Base-by-base conservation (phyloP, 2,113 vertebrate species). In the Toxostoma redivivum region DNA sequence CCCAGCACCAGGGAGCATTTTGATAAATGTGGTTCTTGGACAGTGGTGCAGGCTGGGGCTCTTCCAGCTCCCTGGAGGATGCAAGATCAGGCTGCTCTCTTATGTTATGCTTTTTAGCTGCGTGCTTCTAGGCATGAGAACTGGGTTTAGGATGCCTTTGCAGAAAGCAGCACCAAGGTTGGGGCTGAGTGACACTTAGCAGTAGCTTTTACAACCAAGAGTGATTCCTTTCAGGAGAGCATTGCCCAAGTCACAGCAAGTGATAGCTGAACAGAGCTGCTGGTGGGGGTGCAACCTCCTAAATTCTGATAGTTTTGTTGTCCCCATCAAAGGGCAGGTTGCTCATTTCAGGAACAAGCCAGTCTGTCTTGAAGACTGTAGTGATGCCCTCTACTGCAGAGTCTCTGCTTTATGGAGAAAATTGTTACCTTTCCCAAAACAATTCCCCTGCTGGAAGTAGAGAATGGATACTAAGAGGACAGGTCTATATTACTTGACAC, bases 1-100 rank as follows among this genome's bases (percentile, higher is more conserved):
- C 87, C 78, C 33, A 77, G 74, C 38, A 42, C 42, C 81, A 91
- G 86, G 33, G 28, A 2, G 0, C 24, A 7, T 54, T 85, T 88
- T 80, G 78, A 85, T 90, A 48, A 90, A 91, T 66, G 60, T 37
- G 40, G 18, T 94, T 77, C 56, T 83, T 82, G 62, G 58, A 35
- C 81, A 69, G 61, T 35, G 77, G 38, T 18, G 23, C 33, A 69
- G 67, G 19, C 58, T 88, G 87, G 58, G 86, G 31, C 47, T 72
- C 45, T 30, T 88, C 17, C 22, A 74, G 30, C 51, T 91, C 71
- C 38, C 51, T 1, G 0, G 31, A 71, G 51, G 21, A 35, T 74
- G 89, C 2, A 4, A 38, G 50, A 58, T 83, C 67, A 70, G 60
- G 24, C 35, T 86, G 37, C 28, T 94, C 62, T 27, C 16, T 82